Evolutionary conservation across 64 coral and sea anemone species (phyloP), one percentile per base, ranked within the genome.

Genomic region (Porites australiensis): DNA sequence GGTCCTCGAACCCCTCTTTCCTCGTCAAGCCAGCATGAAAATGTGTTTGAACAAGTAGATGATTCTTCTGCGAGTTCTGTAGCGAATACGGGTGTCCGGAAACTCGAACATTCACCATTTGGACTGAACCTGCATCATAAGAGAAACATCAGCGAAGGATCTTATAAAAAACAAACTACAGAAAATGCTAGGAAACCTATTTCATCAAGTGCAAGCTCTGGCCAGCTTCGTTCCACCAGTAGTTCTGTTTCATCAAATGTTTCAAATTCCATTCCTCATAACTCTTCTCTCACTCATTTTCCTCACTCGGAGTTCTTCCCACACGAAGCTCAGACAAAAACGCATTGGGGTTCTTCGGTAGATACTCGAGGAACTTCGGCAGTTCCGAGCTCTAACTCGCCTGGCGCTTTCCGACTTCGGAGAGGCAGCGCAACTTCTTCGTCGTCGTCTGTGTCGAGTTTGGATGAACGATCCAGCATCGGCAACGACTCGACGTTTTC

Each of bases 31-130:
- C 51, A 72, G 62, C 61, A 67, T 51, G 91, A 87, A 2, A 27
- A 87, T 37, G 60, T 58, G 16, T 98, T 88, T 82, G 95, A 98
- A 44, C 91, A 93, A 51, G 94, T 73, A 58, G 95, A 94, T 19
- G 95, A 98, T 78, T 77, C 83, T 0, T 94, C 82, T 16, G 58
- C 82, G 9, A 94, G 95, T 44, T 94, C 92, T 2, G 44, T 71
- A 0, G 88, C 68, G 0, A 88, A 92, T 23, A 62, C 92, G 3
- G 77, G 62, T 14, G 27, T 86, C 6, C 88, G 95, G 9, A 80
- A 89, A 63, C 95, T 98, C 7, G 95, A 98, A 61, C 95, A 98
- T 62, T 98, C 95, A 2, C 95, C 95, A 9, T 98, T 98, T 83
- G 95, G 95, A 23, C 95, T 98, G 22, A 98, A 94, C 44, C 73